phyloP scores from a whole-genome alignment of 53 echinoderm and acorn worm genomes.

The Zoroaster sp. region DNA sequence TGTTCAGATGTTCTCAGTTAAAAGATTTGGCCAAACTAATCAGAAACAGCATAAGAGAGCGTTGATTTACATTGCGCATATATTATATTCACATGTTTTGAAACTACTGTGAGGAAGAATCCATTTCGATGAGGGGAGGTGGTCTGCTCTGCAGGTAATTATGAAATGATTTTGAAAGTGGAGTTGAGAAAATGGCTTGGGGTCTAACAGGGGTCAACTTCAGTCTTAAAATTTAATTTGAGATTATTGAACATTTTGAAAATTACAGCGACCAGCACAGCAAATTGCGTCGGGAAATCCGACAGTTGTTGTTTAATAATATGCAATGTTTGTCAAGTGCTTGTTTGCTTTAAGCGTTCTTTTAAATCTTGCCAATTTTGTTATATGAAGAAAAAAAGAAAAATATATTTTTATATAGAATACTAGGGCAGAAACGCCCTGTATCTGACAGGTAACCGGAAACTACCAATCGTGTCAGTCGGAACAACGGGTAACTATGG shows the following conservation, averaged over 20 bases:
- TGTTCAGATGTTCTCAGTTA: not conserved
- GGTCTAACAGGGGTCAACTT: not conserved
- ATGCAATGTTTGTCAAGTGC: constrained; percentile 5
- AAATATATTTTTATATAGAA: constrained; percentile 53
- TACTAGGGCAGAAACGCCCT: constrained; percentile 11
- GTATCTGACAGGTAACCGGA: constrained; percentile 6
- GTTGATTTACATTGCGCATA: not conserved
- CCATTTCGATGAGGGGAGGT: not conserved
- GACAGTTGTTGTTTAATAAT: not conserved
- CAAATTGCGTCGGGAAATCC: too few relatives aligned
- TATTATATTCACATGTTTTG: not conserved
- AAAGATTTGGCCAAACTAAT: not conserved
- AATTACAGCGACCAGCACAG: too few relatives aligned
- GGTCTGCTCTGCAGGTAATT: too few relatives aligned
- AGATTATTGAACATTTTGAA: not conserved
- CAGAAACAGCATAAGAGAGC: not conserved
- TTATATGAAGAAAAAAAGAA: constrained; percentile 15
- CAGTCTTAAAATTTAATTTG: not conserved
- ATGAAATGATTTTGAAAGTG: not conserved
- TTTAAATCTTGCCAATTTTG: constrained; percentile 49
- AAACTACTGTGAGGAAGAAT: not conserved
- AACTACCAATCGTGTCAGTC: constrained; percentile 53
- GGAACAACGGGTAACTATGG: constrained; percentile 61
- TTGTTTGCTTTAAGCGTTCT: constrained; percentile 22
- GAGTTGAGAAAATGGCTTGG: too few relatives aligned